Evolutionary conservation across 2,888 invertebrate species (phyloP).

Genomic region (Alviniconcha strummeri): DNA sequence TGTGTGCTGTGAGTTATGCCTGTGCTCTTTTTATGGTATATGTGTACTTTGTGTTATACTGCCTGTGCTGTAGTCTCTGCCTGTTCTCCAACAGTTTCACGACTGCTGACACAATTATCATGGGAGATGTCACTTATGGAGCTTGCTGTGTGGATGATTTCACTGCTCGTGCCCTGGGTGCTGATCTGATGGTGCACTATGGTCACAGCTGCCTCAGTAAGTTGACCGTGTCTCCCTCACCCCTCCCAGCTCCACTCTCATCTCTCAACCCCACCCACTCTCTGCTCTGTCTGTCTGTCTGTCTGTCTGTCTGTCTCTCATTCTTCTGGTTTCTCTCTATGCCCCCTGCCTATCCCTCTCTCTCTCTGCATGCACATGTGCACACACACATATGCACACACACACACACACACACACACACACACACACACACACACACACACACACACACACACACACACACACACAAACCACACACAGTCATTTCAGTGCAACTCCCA

Average conservation of each 20-base stretch:
- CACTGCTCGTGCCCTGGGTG: slow-evolving; percentile 91
- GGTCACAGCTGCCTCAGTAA: slow-evolving; percentile 91
- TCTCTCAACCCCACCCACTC: neutral
- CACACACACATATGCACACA: neutral
- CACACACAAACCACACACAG: neutral
- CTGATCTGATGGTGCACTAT: slow-evolving; percentile 95
- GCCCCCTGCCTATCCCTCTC: neutral
- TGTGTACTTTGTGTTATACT: no score
- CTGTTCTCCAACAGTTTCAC: slow-evolving; percentile 78
- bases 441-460: slow-evolving; percentile 1
- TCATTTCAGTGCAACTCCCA: neutral
- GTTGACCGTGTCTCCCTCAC: slow-evolving; percentile 24
- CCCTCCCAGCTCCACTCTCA: neutral
- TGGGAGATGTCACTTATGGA: slow-evolving; percentile 99
- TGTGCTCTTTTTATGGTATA: no score
- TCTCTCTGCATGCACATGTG: neutral
- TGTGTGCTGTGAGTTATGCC: no score
- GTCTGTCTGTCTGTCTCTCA: neutral
- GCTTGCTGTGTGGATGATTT: slow-evolving; percentile 99
- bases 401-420: slow-evolving; percentile 1
- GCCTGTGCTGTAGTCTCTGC: no score
- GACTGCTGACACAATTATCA: slow-evolving; percentile 92
- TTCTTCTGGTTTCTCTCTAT: neutral
- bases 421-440: slow-evolving; percentile 1
- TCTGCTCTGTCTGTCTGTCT: neutral